Conservation (phyloP, 2,888 invertebrate species). For the Stegophylla sp. region DNA sequence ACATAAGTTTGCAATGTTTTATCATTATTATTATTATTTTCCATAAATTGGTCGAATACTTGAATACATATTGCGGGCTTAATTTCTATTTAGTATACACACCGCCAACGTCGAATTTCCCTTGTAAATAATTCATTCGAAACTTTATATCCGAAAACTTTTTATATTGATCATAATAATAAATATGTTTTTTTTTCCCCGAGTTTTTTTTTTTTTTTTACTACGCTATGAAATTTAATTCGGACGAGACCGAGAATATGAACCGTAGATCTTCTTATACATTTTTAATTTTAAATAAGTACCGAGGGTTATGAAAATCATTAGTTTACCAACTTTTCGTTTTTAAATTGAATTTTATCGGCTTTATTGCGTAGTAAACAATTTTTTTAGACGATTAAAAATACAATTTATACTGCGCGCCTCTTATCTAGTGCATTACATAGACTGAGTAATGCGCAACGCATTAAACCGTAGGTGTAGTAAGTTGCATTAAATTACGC, state of each 20-base stretch:
- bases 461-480: no score
- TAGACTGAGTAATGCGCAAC: no score
- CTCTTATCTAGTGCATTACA: no score
- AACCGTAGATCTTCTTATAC: background rate
- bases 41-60: background rate
- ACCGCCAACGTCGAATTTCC: background rate
- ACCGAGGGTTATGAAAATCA: background rate
- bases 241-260: background rate
- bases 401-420: no score
- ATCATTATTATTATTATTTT: constrained; percentile 21
- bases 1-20: constrained; percentile 6
- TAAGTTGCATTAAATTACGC: no score
- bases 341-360: no score
- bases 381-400: no score
- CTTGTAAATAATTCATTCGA: constrained; percentile 5
- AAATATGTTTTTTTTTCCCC: constrained; percentile 17
- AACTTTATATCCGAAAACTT: constrained; percentile 12
- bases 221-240: constrained; percentile 9
- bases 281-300: background rate
- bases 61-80: background rate
- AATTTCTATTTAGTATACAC: background rate
- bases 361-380: no score
- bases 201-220: no score
- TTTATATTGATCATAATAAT: constrained; percentile 24
- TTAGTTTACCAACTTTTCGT: background rate